These are phyloP conservation scores for Labrus mixtus DNA, from an alignment of 2,113 vertebrate species.

Conservation along the genomic window DNA sequence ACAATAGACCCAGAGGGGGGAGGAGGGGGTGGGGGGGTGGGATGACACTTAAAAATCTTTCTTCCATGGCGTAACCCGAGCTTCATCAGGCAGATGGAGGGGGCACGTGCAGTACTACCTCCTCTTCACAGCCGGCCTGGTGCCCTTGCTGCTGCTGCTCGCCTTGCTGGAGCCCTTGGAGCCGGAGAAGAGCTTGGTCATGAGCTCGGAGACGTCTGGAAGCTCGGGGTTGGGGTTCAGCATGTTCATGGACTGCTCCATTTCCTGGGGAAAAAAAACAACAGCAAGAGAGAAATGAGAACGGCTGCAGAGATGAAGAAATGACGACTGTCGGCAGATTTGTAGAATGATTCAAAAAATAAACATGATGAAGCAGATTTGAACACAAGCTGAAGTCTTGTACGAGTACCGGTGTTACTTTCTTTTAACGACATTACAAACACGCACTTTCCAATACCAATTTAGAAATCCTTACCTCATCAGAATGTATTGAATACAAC, in stretches of 20 bases:
- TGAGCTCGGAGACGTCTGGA: constrained; percentile 98
- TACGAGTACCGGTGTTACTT: too few species aligned
- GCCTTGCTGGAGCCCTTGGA: constrained; percentile 96
- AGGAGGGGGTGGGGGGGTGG: background rate
- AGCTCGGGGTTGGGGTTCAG: constrained; percentile 98
- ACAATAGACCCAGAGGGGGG: constrained; percentile 61
- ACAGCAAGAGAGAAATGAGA: background rate
- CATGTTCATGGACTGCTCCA: constrained; percentile 99
- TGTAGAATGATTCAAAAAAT: background rate
- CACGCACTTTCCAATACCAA: background rate
- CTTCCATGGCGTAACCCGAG: constrained; percentile 51
- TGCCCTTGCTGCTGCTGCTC: constrained; percentile 90
- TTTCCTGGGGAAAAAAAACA: constrained; percentile 86
- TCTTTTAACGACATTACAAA: background rate
- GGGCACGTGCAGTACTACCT: constrained; percentile 87
- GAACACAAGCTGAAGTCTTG: too few species aligned
- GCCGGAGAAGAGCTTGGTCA: constrained; percentile 97
- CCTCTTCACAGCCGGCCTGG: constrained; percentile 91
- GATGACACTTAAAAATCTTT: constrained; percentile 69
- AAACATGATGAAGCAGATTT: too few species aligned
- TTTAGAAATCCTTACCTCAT: background rate
- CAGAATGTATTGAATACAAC: too few species aligned
- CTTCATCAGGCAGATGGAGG: constrained; percentile 35
- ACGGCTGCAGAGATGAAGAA: background rate
- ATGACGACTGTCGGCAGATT: background rate